Evolutionary conservation across 1,140 invertebrate genomes (phyloP).

Genomic region (Aphelenchoides fujianensis): DNA sequence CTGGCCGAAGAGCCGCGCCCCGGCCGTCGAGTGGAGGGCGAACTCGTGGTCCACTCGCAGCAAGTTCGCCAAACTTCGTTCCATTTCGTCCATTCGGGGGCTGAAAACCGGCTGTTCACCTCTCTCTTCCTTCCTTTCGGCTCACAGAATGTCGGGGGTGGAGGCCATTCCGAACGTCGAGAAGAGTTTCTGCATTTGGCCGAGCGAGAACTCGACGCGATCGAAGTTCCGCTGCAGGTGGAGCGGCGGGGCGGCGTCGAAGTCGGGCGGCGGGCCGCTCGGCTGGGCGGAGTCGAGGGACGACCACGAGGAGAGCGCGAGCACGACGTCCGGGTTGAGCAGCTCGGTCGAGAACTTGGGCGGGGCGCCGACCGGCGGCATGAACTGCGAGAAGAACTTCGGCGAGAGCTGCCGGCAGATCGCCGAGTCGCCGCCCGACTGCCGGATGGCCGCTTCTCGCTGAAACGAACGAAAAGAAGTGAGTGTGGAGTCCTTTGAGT

Average conservation of each 20-base stretch:
- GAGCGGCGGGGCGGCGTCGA: not conserved
- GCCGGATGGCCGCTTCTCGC: not conserved
- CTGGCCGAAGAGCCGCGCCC: not conserved
- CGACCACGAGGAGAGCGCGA: not conserved
- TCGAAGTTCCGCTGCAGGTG: not conserved
- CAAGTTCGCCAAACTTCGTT: not conserved
- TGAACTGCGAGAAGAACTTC: not conserved
- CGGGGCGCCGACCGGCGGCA: conserved; percentile 1
- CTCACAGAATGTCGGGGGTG: conserved; percentile 3
- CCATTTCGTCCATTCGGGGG: not conserved
- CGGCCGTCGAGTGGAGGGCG: not conserved
- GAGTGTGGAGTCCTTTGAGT: not conserved
- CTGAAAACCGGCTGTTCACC: too few relatives aligned
- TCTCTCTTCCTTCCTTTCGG: too few relatives aligned
- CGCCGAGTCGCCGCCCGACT: not conserved
- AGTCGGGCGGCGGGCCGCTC: not conserved
- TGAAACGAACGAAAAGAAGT: not conserved
- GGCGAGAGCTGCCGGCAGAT: not conserved
- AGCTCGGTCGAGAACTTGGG: not conserved
- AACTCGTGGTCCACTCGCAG: not conserved
- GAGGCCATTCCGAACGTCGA: not conserved
- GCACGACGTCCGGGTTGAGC: not conserved
- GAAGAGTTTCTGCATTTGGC: conserved; percentile 3
- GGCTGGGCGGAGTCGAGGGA: not conserved
- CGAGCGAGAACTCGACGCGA: not conserved